These are phyloP conservation scores for Coelogynopora nodosa DNA, from an alignment of 2,888 invertebrate genomes.

Conservation along the genomic window DNA sequence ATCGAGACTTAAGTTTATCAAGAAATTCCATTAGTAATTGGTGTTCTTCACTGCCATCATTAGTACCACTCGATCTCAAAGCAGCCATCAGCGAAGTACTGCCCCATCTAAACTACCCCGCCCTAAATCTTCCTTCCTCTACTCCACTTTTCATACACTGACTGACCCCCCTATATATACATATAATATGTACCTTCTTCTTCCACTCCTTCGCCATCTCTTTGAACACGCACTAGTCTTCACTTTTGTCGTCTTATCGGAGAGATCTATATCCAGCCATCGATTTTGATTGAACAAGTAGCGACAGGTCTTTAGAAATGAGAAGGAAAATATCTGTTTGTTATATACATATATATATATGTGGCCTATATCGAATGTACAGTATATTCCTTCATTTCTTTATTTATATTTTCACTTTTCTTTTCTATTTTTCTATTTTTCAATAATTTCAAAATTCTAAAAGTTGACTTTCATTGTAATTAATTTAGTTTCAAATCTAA, in stretches of 20 bases:
- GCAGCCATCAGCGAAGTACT: neutral
- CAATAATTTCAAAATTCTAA: neutral
- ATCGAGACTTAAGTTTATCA: neutral
- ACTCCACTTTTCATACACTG: no score
- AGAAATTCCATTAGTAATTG: neutral
- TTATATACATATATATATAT: no score
- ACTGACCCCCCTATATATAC: no score
- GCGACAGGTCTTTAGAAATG: neutral
- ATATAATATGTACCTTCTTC: no score
- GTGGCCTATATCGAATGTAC: neutral
- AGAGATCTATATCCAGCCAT: neutral
- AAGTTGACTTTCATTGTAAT: no score
- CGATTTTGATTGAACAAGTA: neutral
- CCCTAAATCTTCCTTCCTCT: neutral
- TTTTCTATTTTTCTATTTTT: neutral
- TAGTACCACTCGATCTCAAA: neutral
- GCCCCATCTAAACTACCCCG: neutral
- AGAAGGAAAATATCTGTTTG: no score
- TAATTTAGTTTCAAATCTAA: no score
- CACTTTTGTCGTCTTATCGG: neutral
- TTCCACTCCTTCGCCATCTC: neutral
- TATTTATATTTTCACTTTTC: neutral
- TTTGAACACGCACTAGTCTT: neutral
- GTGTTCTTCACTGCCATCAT: neutral
- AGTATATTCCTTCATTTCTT: neutral